Percentiles rank a stretch among this genome's conserved stretches.
Conservation (phyloP, 2,113 vertebrate genomes). For the Dipodomys stephensi region DNA sequence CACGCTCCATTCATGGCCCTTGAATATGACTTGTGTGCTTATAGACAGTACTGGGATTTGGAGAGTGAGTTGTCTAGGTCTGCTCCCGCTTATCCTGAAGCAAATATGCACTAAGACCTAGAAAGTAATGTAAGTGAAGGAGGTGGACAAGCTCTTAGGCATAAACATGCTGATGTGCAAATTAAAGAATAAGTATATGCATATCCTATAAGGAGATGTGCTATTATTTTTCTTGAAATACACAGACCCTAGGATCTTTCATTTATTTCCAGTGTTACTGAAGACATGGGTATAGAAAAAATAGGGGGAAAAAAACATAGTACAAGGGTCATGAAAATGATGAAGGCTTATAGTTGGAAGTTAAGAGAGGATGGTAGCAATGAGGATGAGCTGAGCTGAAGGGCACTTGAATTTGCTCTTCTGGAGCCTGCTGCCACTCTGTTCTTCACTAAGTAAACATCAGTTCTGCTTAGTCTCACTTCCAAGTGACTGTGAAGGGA, state of each 20-base stretch:
- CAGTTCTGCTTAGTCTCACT: neutral
- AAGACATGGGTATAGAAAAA: neutral
- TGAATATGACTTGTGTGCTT: neutral
- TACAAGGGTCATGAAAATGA: neutral
- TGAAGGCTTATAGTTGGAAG: neutral
- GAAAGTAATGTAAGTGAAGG: neutral
- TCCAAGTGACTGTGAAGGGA: neutral
- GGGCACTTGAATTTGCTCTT: too few relatives aligned
- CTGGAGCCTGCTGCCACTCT: neutral
- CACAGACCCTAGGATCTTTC: neutral
- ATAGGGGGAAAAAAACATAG: neutral
- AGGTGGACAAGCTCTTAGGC: neutral
- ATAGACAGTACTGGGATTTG: neutral
- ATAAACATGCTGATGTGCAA: neutral
- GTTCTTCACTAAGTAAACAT: neutral
- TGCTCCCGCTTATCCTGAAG: neutral
- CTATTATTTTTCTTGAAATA: constrained; percentile 15
- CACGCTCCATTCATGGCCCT: neutral
- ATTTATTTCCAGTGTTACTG: neutral
- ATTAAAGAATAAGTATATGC: neutral
- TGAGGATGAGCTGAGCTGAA: neutral
- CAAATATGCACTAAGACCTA: neutral
- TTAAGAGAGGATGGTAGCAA: neutral
- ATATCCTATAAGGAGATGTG: neutral
- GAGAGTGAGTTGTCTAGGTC: neutral